Percentiles rank a stretch among this genome's conserved stretches.
phyloP scores from a whole-genome alignment of 2,888 invertebrate genomes.

The Xylota segnis region DNA sequence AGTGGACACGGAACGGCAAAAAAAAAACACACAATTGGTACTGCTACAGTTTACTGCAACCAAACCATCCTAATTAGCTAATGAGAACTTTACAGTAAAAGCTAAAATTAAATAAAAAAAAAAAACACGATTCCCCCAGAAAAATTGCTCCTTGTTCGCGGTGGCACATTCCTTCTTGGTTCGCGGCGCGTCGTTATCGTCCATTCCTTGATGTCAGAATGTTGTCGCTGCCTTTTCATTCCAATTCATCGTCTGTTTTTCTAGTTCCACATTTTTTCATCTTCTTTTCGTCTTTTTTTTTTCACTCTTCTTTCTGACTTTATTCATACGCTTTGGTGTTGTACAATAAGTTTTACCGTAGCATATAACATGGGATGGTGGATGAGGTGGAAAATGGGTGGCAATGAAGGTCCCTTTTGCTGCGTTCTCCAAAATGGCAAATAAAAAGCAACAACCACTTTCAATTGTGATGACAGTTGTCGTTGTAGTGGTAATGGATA shows the following conservation, averaged over 20 bases:
- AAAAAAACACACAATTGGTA: conserved; percentile 15
- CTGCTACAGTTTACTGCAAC: conserved; percentile 66
- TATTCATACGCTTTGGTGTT: conserved; percentile 64
- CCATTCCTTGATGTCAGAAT: conserved; percentile 47
- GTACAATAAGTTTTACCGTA: conserved; percentile 44
- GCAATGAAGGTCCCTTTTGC: conserved; percentile 32
- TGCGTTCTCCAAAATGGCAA: conserved; percentile 45
- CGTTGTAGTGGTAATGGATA: conserved; percentile 41
- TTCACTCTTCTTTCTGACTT: conserved; percentile 40
- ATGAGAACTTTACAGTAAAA: conserved; percentile 64
- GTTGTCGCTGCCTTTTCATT: conserved; percentile 57
- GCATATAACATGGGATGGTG: background rate
- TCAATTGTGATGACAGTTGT: conserved; percentile 59
- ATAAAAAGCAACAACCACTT: conserved; percentile 56
- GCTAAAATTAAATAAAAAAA: conserved; percentile 32
- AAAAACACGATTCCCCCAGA: conserved; percentile 11
- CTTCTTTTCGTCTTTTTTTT: conserved; percentile 1
- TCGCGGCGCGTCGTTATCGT: conserved; percentile 7
- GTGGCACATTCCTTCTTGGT: conserved; percentile 29
- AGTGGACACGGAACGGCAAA: background rate
- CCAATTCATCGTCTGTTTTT: conserved; percentile 60
- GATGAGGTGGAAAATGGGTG: background rate
- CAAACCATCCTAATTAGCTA: conserved; percentile 74
- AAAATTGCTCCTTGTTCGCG: conserved; percentile 19
- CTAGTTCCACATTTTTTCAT: conserved; percentile 17